Conservation (phyloP, 2,888 invertebrate genomes). For the Apomyelois bistriatella region DNA sequence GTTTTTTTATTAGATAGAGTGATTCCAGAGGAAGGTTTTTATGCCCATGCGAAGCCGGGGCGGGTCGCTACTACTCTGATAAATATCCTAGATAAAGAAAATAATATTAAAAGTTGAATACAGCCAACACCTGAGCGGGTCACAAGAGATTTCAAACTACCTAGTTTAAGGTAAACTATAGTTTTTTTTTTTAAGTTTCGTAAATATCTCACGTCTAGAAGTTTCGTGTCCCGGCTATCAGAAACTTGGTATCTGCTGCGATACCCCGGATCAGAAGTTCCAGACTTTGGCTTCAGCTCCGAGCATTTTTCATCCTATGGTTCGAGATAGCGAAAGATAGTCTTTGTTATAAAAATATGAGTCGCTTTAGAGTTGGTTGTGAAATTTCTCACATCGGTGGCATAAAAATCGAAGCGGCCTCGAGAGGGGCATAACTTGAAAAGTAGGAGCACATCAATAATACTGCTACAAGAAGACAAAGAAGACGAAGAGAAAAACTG, state of each 20-base stretch:
- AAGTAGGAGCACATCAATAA: too few species aligned
- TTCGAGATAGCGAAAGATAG: background rate
- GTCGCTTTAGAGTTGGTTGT: background rate
- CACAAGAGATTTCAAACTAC: background rate
- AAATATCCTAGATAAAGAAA: too few species aligned
- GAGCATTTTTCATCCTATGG: slow-evolving; percentile 12
- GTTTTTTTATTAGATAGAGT: too few species aligned
- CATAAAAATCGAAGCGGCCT: too few species aligned
- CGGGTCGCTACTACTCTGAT: too few species aligned
- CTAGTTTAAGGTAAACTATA: background rate
- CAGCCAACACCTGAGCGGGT: background rate
- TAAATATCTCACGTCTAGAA: slow-evolving; percentile 4
- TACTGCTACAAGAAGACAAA: too few species aligned
- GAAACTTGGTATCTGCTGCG: slow-evolving; percentile 15
- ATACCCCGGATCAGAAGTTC: slow-evolving; percentile 8
- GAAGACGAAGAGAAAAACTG: too few species aligned
- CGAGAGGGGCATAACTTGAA: too few species aligned
- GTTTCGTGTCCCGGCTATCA: slow-evolving; percentile 2
- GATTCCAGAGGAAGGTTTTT: too few species aligned
- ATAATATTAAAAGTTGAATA: too few species aligned
- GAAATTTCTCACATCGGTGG: too few species aligned
- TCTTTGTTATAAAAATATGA: background rate
- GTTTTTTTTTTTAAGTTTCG: slow-evolving; percentile 2
- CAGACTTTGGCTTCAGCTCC: background rate
- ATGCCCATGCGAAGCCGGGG: too few species aligned